These are phyloP conservation scores for Polypterus bichir DNA, from an alignment of 2,113 vertebrate genomes.

Conservation along the genomic window DNA sequence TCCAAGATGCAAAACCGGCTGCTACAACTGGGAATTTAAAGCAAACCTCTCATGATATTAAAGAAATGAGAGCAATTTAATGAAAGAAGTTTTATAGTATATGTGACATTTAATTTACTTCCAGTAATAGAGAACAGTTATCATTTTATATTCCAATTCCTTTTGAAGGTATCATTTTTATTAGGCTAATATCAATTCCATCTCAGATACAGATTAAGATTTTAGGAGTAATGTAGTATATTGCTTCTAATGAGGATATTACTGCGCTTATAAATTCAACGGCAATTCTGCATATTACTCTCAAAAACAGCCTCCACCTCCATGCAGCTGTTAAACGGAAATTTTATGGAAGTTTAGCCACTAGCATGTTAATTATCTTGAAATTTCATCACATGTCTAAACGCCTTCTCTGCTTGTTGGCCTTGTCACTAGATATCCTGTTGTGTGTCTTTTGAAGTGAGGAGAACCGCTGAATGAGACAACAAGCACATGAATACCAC, in stretches of 20 bases:
- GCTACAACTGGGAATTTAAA: too few relatives aligned
- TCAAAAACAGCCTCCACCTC: conserved; percentile 17
- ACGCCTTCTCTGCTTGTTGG: conserved; percentile 22
- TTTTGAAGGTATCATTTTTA: conserved; percentile 2
- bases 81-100: not conserved
- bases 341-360: conserved; percentile 35
- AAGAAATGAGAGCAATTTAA: not conserved
- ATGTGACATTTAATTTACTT: not conserved
- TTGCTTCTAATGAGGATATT: conserved; percentile 22
- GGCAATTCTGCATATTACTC: conserved; percentile 13
- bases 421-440: too few relatives aligned
- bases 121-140: conserved; percentile 8
- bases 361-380: conserved; percentile 39
- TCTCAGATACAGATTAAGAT: conserved; percentile 18
- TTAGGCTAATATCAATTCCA: conserved; percentile 10
- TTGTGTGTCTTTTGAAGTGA: too few relatives aligned
- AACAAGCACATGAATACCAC: too few relatives aligned
- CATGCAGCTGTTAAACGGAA: conserved; percentile 14
- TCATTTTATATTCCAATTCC: conserved; percentile 8
- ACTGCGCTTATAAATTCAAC: conserved; percentile 7
- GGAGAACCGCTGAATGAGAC: too few relatives aligned
- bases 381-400: conserved; percentile 33
- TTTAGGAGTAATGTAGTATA: conserved; percentile 16
- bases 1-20: too few relatives aligned
- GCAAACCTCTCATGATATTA: too few relatives aligned